phyloP scores from a whole-genome alignment of 2,888 invertebrate genomes.

The Drosophila austrosaltans region DNA sequence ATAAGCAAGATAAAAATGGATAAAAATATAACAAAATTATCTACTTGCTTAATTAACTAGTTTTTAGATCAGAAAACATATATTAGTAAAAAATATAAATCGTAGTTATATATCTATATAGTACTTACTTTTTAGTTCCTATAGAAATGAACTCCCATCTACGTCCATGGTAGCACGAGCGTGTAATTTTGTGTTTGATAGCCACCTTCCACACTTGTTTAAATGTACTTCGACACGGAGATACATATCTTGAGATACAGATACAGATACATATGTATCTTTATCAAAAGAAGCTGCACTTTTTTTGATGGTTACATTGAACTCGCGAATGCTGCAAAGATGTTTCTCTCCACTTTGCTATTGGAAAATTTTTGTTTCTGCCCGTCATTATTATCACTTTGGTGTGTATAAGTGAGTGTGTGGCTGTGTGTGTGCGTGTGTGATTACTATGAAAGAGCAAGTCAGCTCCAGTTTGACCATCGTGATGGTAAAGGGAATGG shows the following conservation, averaged over 20 bases:
- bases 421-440: slow-evolving; percentile 27
- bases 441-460: slow-evolving; percentile 22
- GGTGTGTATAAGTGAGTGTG: slow-evolving; percentile 30
- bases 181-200: background rate
- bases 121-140: too few relatives aligned
- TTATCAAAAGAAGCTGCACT: slow-evolving; percentile 29
- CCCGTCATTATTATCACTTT: slow-evolving; percentile 62
- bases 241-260: background rate
- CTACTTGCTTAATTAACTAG: too few relatives aligned
- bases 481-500: slow-evolving; percentile 11
- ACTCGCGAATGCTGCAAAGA: slow-evolving; percentile 31
- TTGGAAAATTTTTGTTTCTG: slow-evolving; percentile 70
- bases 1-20: too few relatives aligned
- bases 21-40: too few relatives aligned
- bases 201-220: background rate
- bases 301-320: slow-evolving; percentile 72
- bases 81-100: too few relatives aligned
- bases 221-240: background rate
- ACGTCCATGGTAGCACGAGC: background rate
- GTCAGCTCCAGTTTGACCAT: background rate
- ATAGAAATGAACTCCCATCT: background rate
- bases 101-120: too few relatives aligned
- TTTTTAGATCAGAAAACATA: too few relatives aligned
- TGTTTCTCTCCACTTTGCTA: slow-evolving; percentile 36
- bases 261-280: background rate